These are phyloP conservation scores for Eulemur mongoz DNA, from an alignment of 2,797 vertebrate genomes.

Conservation along the genomic window DNA sequence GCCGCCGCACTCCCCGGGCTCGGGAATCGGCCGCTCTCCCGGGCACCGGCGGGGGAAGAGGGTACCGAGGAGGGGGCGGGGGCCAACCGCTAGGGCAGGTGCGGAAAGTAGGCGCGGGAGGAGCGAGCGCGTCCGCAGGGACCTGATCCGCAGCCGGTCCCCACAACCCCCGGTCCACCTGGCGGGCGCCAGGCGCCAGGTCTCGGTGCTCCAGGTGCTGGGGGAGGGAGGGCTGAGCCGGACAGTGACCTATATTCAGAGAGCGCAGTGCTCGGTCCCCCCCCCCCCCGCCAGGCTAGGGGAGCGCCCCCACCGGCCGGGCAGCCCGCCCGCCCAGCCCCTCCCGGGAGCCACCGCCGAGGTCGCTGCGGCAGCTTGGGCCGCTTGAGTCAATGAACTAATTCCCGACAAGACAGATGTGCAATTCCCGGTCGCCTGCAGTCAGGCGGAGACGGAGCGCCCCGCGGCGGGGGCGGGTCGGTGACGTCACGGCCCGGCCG, in stretches of 20 bases:
- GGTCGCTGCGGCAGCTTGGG: conserved; percentile 51
- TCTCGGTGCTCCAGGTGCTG: background rate
- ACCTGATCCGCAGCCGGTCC: background rate
- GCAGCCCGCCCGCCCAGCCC: background rate
- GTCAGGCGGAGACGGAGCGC: background rate
- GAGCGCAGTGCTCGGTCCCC: background rate
- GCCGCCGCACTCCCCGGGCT: rapidly evolving
- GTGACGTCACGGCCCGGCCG: conserved; percentile 31
- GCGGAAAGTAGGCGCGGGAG: background rate
- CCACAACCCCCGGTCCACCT: background rate
- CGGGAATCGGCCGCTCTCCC: background rate
- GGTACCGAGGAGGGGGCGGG: background rate
- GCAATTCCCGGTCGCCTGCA: conserved; percentile 44
- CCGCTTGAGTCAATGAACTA: conserved; percentile 75
- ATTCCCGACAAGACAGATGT: conserved; percentile 75
- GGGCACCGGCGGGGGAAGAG: background rate
- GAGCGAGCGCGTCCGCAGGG: background rate
- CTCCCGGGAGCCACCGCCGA: background rate
- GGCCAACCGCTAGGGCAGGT: too few species aligned
- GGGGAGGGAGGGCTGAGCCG: background rate
- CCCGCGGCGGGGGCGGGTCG: background rate
- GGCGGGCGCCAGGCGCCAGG: background rate
- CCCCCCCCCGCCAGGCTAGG: background rate
- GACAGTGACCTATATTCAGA: background rate
- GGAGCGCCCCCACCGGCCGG: background rate